A percentile compares a stretch with the other conserved stretches of the same genome.
These are phyloP conservation scores for Electrona antarctica DNA, from an alignment of 2,113 vertebrate genomes.

Conservation along the genomic window DNA sequence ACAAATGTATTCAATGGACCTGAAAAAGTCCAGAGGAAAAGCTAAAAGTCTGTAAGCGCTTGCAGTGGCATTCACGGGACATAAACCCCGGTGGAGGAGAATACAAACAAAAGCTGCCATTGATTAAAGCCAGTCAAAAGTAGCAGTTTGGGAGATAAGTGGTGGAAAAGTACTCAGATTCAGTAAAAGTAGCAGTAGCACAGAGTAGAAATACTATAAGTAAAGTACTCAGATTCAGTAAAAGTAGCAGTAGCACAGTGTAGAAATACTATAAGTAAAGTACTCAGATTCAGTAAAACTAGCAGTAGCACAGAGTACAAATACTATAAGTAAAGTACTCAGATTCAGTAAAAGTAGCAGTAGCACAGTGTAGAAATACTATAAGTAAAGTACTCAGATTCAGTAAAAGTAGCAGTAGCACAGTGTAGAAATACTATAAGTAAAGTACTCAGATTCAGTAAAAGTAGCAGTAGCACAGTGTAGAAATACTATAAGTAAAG, in stretches of 20 bases:
- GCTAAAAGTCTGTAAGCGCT: constrained; percentile 14
- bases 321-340: too few species aligned
- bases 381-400: not conserved
- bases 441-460: too few species aligned
- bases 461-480: constrained; percentile 31
- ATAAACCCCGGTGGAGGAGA: constrained; percentile 24
- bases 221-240: too few species aligned
- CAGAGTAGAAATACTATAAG: too few species aligned
- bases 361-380: too few species aligned
- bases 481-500: constrained; percentile 12
- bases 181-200: too few species aligned
- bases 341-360: constrained; percentile 30
- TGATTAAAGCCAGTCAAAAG: constrained; percentile 34
- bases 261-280: constrained; percentile 12
- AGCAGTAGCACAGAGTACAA: too few species aligned
- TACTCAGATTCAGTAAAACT: too few species aligned
- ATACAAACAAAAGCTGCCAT: constrained; percentile 14
- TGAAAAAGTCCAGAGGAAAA: constrained; percentile 41
- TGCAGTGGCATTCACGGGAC: constrained; percentile 59
- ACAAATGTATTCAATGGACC: constrained; percentile 54
- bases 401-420: too few species aligned
- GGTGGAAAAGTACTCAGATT: not conserved
- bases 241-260: constrained; percentile 31
- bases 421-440: too few species aligned
- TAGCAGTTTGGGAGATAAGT: constrained; percentile 20